Percentiles rank a stretch among this genome's conserved stretches.
phyloP scores from a whole-genome alignment of 2,888 invertebrate species.

The Aspidiotus destructor region DNA sequence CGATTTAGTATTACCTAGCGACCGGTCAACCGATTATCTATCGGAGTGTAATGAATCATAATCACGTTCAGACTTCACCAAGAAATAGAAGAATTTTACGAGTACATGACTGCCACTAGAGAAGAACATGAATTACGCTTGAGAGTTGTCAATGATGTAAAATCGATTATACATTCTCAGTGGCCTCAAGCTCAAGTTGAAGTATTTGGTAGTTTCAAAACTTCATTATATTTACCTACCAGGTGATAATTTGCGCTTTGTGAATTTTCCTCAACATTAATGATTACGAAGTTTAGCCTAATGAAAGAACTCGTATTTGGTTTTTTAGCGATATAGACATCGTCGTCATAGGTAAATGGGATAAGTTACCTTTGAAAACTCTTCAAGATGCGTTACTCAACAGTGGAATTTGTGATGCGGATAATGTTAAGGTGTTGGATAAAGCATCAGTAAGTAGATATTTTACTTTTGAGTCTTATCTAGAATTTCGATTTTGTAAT shows the following conservation, averaged over 20 bases:
- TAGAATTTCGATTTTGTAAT: neutral
- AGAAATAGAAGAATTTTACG: conserved; percentile 93
- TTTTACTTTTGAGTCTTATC: neutral
- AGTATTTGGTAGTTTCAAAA: conserved; percentile 95
- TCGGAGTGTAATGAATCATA: too few relatives aligned
- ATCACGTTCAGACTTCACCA: conserved; percentile 68
- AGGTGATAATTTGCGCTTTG: conserved; percentile 48
- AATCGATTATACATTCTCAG: conserved; percentile 71
- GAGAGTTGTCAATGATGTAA: conserved; percentile 81
- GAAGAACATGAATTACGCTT: conserved; percentile 83
- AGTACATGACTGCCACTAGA: conserved; percentile 85
- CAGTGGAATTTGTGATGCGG: conserved; percentile 78
- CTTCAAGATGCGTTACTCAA: conserved; percentile 82
- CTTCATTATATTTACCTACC: conserved; percentile 94
- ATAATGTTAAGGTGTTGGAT: conserved; percentile 89
- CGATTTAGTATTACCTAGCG: too few relatives aligned
- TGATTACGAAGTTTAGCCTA: neutral
- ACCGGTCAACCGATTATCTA: too few relatives aligned
- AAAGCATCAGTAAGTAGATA: conserved; percentile 74
- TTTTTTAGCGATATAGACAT: conserved; percentile 60
- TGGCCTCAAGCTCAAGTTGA: conserved; percentile 93
- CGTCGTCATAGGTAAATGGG: conserved; percentile 75
- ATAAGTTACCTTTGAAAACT: conserved; percentile 78
- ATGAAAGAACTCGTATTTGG: neutral
- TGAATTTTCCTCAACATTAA: neutral